Evolutionary conservation across 2,888 invertebrate species (phyloP).

Genomic region (Leucophora obtusa): DNA sequence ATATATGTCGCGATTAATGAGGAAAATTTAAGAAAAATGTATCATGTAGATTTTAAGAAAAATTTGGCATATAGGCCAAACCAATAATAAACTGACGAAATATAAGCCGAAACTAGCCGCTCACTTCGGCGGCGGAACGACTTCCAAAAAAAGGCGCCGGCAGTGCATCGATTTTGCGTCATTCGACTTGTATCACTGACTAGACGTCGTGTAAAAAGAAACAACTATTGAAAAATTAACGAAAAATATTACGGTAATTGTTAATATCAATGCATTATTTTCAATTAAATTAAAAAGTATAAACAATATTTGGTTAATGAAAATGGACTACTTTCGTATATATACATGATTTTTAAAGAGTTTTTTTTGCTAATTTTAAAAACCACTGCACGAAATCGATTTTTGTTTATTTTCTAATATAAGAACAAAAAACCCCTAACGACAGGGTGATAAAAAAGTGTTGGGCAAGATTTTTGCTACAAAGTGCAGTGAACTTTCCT

Average conservation of each 20-base stretch:
- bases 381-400: slow-evolving; percentile 41
- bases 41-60: too few relatives aligned
- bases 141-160: too few relatives aligned
- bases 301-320: not conserved
- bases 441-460: not conserved
- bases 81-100: too few relatives aligned
- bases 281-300: not conserved
- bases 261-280: slow-evolving; percentile 15
- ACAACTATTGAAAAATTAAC: slow-evolving; percentile 8
- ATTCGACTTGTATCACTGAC: too few relatives aligned
- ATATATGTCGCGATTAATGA: too few relatives aligned
- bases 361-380: not conserved
- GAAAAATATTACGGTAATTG: slow-evolving; percentile 36
- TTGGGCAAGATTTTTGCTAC: slow-evolving; percentile 15
- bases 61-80: too few relatives aligned
- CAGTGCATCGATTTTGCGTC: too few relatives aligned
- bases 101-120: too few relatives aligned
- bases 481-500: slow-evolving; percentile 23
- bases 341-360: not conserved
- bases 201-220: not conserved
- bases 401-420: slow-evolving; percentile 39
- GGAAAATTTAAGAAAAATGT: too few relatives aligned
- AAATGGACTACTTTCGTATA: not conserved
- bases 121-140: too few relatives aligned
- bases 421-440: not conserved